These are phyloP conservation scores for Alviniconcha marisindica DNA, from an alignment of 1,140 invertebrate species.

Conservation along the genomic window DNA sequence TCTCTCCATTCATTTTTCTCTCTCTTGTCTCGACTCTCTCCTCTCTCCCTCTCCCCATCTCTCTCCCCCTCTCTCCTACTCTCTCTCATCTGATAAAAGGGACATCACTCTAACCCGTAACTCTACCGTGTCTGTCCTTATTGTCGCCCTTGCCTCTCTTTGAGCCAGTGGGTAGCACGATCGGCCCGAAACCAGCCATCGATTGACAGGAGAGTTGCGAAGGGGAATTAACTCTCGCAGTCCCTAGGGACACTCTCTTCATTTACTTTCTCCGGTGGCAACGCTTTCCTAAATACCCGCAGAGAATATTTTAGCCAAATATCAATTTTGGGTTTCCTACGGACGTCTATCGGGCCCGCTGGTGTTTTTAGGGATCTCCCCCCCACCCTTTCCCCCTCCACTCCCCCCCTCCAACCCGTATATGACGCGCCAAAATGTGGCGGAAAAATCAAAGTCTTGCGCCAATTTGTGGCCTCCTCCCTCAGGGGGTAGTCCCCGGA, in stretches of 20 bases:
- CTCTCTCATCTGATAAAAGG: constrained; percentile 9
- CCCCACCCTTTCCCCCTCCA: too few relatives aligned
- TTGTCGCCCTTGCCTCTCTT: not conserved
- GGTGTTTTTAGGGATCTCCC: too few relatives aligned
- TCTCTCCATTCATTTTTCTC: not conserved
- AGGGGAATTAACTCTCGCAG: constrained; percentile 31
- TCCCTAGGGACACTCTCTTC: constrained; percentile 27
- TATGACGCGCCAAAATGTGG: not conserved
- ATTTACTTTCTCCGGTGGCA: constrained; percentile 14
- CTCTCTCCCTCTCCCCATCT: too few relatives aligned
- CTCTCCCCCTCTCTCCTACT: not conserved
- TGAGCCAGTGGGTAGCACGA: not conserved
- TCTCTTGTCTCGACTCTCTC: not conserved
- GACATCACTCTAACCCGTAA: not conserved
- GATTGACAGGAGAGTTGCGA: constrained; percentile 27
- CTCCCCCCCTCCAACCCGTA: not conserved
- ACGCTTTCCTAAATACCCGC: not conserved
- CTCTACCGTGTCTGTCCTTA: not conserved
- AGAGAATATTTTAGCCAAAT: constrained; percentile 28
- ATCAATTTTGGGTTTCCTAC: not conserved
- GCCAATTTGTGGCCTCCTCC: not conserved
- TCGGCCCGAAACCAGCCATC: not conserved
- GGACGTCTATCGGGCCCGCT: too few relatives aligned
- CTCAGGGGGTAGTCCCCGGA: not conserved
- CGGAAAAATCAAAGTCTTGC: constrained; percentile 19